Conservation (phyloP, 2,797 vertebrate genomes). For the Poliocrania exsul region DNA sequence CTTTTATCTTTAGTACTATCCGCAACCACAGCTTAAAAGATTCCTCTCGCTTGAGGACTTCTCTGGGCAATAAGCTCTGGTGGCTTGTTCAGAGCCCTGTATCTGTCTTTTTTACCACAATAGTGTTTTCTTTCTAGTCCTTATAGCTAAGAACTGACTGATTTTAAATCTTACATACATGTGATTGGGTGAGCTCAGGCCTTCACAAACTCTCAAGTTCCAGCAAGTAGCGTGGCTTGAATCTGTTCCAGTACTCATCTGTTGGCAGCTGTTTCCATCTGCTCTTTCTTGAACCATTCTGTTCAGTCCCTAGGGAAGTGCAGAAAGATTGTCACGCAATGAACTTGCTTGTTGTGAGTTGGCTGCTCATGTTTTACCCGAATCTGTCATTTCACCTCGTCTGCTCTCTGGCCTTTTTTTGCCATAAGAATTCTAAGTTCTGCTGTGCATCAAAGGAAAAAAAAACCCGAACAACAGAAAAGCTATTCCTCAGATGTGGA, state of each 20-base stretch:
- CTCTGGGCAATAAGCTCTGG: background rate
- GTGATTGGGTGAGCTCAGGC: background rate
- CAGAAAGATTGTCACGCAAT: background rate
- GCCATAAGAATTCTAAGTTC: background rate
- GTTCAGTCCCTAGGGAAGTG: background rate
- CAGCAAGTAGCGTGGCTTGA: background rate
- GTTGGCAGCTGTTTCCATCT: conserved; percentile 32
- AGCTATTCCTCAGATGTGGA: background rate
- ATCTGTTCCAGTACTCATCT: background rate
- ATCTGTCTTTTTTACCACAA: background rate
- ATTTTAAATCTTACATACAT: background rate
- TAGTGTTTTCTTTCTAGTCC: background rate
- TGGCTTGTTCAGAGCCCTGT: background rate
- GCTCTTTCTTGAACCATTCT: background rate
- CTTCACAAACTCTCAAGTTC: background rate
- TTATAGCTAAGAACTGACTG: background rate
- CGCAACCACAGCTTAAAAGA: background rate
- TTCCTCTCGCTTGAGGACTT: background rate
- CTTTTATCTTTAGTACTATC: background rate
- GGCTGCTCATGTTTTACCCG: conserved; percentile 8
- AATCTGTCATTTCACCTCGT: background rate
- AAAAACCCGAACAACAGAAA: background rate
- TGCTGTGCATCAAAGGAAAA: background rate
- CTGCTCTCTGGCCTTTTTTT: conserved; percentile 6
- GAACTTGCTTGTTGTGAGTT: conserved; percentile 4